Base-by-base conservation (phyloP, 2,113 vertebrate genomes). In the Colinus virginianus region DNA sequence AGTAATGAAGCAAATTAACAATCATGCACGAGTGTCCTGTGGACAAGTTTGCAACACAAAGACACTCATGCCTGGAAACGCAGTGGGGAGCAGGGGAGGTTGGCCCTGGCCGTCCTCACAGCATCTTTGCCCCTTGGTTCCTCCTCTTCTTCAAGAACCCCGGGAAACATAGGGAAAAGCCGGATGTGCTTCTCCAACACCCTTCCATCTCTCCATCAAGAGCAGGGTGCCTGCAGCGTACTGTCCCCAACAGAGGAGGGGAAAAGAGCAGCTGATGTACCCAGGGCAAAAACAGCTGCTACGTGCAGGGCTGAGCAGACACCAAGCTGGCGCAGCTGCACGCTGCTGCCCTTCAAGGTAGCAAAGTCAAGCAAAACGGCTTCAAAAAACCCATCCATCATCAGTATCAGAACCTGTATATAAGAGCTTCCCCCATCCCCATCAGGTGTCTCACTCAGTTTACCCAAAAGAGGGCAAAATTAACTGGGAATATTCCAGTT, bases 11-110 rank as follows among this genome's bases (percentile, higher is more conserved):
- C 40, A 38, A 90, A 67, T 62, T 51, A 81, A 58, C 51, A 64
- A 58, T 0, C 0, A 0, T 3, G 1, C 4, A 3, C 13, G 17
- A 43, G 23, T 19, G 8, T 90, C 40, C 82, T 32, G 23, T 0
- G 1, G 75, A 75, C 75, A 26, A 45, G 49, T 42, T 69, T 20
- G 0, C 76, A 46, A 66, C 3, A 64, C 18, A 1, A 0, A 81
- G 21, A 1, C 14, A 14, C 34, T 6, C 26, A 17, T 5, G 1
- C 8, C 0, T 0, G 26, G 32, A 88, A 30, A 20, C 66, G 25
- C 26, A 48, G 13, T 0, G 11, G 11, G 25, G 26, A 51, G 16
- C 10, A 87, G 20, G 15, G 6, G 21, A 51, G 34, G 13, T 45
- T 11, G 0, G 34, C 7, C 22, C 7, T 3, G 1, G 8, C 18